phyloP scores from a whole-genome alignment of 2,888 invertebrate genomes.

The Rhorus exstirpatorius region DNA sequence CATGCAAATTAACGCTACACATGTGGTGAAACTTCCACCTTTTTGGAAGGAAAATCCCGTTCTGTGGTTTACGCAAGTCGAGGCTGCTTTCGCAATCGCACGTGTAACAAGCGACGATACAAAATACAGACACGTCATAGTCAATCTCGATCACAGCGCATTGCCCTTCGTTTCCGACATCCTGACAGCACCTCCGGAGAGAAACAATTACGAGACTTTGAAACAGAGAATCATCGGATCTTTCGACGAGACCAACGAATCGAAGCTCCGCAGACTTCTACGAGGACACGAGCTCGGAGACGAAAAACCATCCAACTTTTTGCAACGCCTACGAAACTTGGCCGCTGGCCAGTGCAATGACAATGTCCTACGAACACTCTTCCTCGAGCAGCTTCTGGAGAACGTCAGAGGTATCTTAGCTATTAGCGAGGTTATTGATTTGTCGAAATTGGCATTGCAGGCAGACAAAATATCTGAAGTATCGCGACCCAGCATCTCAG shows the following conservation, averaged over 20 bases:
- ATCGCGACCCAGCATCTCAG: background rate
- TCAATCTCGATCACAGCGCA: constrained; percentile 55
- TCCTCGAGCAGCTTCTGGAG: constrained; percentile 56
- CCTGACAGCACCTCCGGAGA: constrained; percentile 41
- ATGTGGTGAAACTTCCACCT: constrained; percentile 58
- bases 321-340: constrained; percentile 19
- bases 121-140: constrained; percentile 59
- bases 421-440: constrained; percentile 9
- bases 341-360: constrained; percentile 51
- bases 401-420: constrained; percentile 31
- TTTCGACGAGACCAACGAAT: constrained; percentile 27
- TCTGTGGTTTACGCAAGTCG: constrained; percentile 70
- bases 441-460: constrained; percentile 17
- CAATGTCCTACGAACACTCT: constrained; percentile 57
- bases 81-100: constrained; percentile 62
- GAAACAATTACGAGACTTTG: constrained; percentile 63
- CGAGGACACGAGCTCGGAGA: constrained; percentile 11
- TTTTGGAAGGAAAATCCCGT: constrained; percentile 67
- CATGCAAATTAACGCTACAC: no score
- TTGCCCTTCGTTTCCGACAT: constrained; percentile 67
- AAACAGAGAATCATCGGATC: constrained; percentile 57
- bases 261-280: constrained; percentile 28
- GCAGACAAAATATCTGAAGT: constrained; percentile 29
- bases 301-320: constrained; percentile 42
- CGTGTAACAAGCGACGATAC: constrained; percentile 49